Percentiles rank a stretch among this genome's conserved stretches.
Conservation (phyloP, 2,113 vertebrate genomes). For the human (Homo sapiens) region DNA sequence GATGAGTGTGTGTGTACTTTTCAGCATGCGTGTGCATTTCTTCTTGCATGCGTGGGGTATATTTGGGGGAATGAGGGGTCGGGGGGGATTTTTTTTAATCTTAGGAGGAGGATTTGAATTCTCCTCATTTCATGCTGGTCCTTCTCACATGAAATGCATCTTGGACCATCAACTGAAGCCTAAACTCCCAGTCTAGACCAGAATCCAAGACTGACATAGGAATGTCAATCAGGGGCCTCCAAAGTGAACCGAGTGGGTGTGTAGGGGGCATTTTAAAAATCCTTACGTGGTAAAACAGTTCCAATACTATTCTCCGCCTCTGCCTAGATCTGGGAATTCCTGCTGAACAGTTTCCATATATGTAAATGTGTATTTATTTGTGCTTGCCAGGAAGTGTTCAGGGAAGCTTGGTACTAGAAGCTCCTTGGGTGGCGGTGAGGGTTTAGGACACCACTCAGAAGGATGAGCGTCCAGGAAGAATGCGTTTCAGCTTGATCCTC, state of each 20-base stretch:
- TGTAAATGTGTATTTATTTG: background rate
- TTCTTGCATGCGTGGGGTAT: conserved; percentile 58
- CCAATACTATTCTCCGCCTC: background rate
- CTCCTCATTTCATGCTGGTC: background rate
- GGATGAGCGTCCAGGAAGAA: background rate
- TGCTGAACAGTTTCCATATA: background rate
- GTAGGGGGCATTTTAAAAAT: background rate
- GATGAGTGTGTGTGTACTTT: background rate
- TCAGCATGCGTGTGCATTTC: conserved; percentile 16
- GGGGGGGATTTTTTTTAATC: background rate
- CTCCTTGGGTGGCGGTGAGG: background rate
- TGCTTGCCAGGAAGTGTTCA: background rate
- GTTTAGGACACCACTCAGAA: background rate
- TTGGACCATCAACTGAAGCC: background rate
- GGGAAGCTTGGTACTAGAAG: background rate
- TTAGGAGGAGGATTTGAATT: conserved; percentile 21
- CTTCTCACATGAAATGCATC: background rate
- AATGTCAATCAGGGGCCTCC: background rate
- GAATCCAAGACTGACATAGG: background rate
- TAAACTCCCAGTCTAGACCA: background rate
- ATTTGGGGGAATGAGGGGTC: accelerated
- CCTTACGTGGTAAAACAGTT: background rate
- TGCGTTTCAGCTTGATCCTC: accelerated
- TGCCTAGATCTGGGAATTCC: background rate
- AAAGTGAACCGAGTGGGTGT: background rate